These are phyloP conservation scores for Paracyclopina nana DNA, from an alignment of 1,140 invertebrate species.

Conservation along the genomic window DNA sequence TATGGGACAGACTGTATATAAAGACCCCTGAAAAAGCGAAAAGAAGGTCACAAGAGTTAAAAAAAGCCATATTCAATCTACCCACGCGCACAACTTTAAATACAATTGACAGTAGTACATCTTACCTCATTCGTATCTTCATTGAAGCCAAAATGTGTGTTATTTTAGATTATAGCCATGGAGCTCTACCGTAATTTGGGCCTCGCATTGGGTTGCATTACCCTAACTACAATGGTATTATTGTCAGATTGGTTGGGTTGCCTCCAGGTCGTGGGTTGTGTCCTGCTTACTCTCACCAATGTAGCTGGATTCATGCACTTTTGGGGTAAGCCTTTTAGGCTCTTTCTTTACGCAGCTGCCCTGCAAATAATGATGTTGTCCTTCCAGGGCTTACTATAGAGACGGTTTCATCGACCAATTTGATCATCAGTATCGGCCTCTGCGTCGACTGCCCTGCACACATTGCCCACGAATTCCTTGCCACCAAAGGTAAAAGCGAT, in stretches of 20 bases:
- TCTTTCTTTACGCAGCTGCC: not conserved
- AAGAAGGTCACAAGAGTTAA: too few species aligned
- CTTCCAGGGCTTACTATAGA: conserved; percentile 54
- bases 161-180: conserved; percentile 33
- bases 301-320: conserved; percentile 60
- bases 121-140: not conserved
- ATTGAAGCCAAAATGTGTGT: not conserved
- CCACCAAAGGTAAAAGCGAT: not conserved
- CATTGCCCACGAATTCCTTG: conserved; percentile 58
- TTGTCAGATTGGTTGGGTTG: conserved; percentile 56
- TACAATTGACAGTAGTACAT: too few species aligned
- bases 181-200: conserved; percentile 57
- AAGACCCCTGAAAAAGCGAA: too few species aligned
- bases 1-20: too few species aligned
- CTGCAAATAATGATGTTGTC: not conserved
- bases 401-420: conserved; percentile 55
- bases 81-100: too few species aligned
- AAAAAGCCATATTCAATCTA: too few species aligned
- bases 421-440: conserved; percentile 59
- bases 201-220: conserved; percentile 53
- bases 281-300: conserved; percentile 47
- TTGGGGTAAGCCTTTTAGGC: conserved; percentile 32
- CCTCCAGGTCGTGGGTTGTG: conserved; percentile 52
- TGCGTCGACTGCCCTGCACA: conserved; percentile 74
- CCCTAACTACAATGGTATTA: conserved; percentile 53